These are phyloP conservation scores for Latheticus oryzae DNA, from an alignment of 2,888 invertebrate genomes.

Conservation along the genomic window DNA sequence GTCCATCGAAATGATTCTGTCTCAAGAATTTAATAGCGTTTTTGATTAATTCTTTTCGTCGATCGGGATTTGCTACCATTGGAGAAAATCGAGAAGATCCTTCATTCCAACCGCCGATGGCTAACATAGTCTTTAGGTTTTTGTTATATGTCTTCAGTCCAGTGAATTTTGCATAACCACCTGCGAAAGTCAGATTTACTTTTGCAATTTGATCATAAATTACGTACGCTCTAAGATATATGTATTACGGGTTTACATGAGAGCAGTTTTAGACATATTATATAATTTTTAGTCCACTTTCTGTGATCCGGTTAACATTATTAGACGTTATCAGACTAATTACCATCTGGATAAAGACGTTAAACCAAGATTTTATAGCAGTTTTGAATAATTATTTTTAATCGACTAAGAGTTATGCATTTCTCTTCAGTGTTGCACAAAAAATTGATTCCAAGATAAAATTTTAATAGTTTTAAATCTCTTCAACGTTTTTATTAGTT, in stretches of 20 bases:
- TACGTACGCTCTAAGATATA: conserved; percentile 9
- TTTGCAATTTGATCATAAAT: conserved; percentile 18
- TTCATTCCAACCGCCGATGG: conserved; percentile 95
- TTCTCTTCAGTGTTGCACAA: too few species aligned
- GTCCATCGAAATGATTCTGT: conserved; percentile 92
- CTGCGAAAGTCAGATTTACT: conserved; percentile 64
- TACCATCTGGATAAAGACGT: too few species aligned
- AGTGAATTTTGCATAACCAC: conserved; percentile 94
- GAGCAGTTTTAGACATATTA: conserved; percentile 2
- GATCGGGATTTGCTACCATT: conserved; percentile 83
- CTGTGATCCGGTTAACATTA: too few species aligned
- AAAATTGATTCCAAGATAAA: too few species aligned
- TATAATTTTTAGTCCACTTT: conserved; percentile 20
- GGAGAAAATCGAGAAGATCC: conserved; percentile 88
- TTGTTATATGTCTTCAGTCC: conserved; percentile 94
- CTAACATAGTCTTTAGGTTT: conserved; percentile 88
- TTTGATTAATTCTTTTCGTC: conserved; percentile 84
- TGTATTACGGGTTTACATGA: conserved; percentile 3
- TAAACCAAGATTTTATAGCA: too few species aligned
- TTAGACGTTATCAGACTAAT: too few species aligned
- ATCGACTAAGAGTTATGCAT: too few species aligned
- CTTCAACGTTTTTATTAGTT: too few species aligned
- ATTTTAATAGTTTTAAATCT: too few species aligned
- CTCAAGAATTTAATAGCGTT: conserved; percentile 87
- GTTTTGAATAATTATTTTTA: too few species aligned